Conservation (phyloP, 2,113 vertebrate species). For the Ginglymostoma cirratum region DNA sequence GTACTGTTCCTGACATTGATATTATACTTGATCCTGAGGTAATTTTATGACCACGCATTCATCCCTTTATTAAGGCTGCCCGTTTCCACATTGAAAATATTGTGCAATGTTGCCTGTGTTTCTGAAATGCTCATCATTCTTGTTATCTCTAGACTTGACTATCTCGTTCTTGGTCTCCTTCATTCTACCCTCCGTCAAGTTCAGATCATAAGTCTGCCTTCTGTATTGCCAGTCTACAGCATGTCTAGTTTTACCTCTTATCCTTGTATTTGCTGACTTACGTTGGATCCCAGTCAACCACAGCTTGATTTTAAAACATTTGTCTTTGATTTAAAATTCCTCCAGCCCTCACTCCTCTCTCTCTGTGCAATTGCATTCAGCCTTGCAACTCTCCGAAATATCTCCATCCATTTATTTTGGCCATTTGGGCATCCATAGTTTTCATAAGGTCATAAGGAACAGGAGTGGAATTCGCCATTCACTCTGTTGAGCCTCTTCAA, state of each 20-base stretch:
- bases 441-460: too few species aligned
- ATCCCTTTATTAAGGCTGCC: neutral
- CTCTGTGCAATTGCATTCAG: neutral
- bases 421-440: too few species aligned
- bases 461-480: neutral
- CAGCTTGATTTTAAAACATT: neutral
- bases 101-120: neutral
- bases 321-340: neutral
- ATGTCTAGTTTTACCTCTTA: neutral
- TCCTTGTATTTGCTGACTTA: neutral
- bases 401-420: neutral
- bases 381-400: too few species aligned
- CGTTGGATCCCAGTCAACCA: neutral
- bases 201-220: neutral
- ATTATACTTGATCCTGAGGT: neutral
- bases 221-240: neutral
- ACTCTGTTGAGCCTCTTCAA: too few species aligned
- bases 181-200: neutral
- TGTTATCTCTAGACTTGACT: neutral
- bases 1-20: neutral
- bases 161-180: neutral
- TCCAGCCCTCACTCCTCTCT: neutral
- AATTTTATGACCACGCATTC: neutral
- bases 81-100: neutral
- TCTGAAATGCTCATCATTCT: neutral